Evolutionary conservation across 1,140 invertebrate species (phyloP).

Genomic region (Philaenus spumarius): DNA sequence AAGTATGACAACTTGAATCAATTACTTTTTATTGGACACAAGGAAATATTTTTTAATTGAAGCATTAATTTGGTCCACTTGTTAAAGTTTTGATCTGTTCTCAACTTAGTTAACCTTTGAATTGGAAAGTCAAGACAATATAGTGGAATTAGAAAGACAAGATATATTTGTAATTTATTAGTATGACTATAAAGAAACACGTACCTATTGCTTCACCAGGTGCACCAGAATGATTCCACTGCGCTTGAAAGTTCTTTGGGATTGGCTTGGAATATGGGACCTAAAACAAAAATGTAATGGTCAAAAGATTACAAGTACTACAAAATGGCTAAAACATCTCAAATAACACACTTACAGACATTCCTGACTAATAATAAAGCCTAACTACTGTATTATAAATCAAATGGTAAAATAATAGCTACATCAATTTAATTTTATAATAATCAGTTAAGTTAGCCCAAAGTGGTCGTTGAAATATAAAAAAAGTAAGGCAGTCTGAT

Average conservation of each 20-base stretch:
- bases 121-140: background rate
- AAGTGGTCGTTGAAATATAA: no score
- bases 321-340: no score
- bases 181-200: background rate
- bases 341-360: no score
- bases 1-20: no score
- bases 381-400: no score
- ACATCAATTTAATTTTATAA: background rate
- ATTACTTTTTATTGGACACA: no score
- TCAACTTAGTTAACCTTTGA: constrained; percentile 1
- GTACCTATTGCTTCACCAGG: constrained; percentile 23
- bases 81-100: background rate
- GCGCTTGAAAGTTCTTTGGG: constrained; percentile 90
- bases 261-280: constrained; percentile 91
- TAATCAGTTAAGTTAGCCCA: constrained; percentile 24
- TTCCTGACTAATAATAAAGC: no score
- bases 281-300: constrained; percentile 37
- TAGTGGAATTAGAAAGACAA: no score
- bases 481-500: no score
- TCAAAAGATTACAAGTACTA: no score
- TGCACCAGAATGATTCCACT: constrained; percentile 80
- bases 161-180: constrained; percentile 6
- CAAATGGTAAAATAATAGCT: no score
- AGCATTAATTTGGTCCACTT: background rate
- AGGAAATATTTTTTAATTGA: background rate